phyloP scores from a whole-genome alignment of 1,140 invertebrate genomes.

The Drosophila bocqueti region DNA sequence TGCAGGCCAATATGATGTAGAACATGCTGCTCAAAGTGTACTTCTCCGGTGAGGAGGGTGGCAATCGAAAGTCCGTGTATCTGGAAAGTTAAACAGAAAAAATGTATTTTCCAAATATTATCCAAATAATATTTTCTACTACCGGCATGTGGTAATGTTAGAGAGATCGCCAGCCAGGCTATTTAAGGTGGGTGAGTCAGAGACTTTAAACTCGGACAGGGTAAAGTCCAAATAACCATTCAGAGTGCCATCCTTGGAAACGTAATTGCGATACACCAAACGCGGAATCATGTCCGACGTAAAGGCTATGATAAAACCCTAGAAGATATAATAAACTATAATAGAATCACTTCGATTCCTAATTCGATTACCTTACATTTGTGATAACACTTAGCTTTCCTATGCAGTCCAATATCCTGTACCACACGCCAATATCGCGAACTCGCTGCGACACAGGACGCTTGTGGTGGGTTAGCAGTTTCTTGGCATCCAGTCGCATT shows the following conservation, averaged over 20 bases:
- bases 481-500: conserved; percentile 95
- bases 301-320: conserved; percentile 99
- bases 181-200: conserved; percentile 88
- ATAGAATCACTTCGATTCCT: neutral
- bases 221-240: conserved; percentile 94
- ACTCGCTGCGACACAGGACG: conserved; percentile 94
- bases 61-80: conserved; percentile 91
- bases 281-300: conserved; percentile 98
- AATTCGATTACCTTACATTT: conserved; percentile 89
- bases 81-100: conserved; percentile 20
- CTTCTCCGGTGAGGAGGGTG: conserved; percentile 87
- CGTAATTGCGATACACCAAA: conserved; percentile 91
- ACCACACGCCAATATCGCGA: conserved; percentile 96
- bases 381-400: conserved; percentile 96
- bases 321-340: conserved; percentile 1
- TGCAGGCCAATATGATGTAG: conserved; percentile 95
- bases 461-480: conserved; percentile 93
- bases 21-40: conserved; percentile 92
- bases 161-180: conserved; percentile 69
- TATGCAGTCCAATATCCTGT: conserved; percentile 94
- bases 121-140: neutral
- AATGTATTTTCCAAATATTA: neutral
- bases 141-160: conserved; percentile 85
- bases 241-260: conserved; percentile 88
- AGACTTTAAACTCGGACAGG: conserved; percentile 92